Percentiles rank a stretch among this genome's conserved stretches.
Evolutionary conservation across 2,113 vertebrate genomes (phyloP).

Genomic region (Chaetops frenatus): DNA sequence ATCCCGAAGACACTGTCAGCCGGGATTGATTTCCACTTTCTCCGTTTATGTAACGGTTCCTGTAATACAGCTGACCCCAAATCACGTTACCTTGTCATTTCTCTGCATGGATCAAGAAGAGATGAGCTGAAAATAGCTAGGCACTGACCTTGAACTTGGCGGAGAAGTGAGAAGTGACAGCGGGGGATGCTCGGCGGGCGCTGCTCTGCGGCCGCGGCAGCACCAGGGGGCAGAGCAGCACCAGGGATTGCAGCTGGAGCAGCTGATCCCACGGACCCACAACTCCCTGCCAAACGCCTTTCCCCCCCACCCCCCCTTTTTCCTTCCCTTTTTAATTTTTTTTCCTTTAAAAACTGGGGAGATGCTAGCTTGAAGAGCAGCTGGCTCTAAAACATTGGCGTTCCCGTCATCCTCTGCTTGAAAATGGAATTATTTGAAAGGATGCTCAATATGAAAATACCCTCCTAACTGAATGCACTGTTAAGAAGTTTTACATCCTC

Average conservation of each 20-base stretch:
- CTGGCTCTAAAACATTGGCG: fast-evolving
- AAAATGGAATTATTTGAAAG: neutral
- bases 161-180: constrained; percentile 75
- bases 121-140: constrained; percentile 93
- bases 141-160: constrained; percentile 89
- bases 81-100: constrained; percentile 95
- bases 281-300: neutral
- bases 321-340: fast-evolving
- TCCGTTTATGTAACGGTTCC: constrained; percentile 85
- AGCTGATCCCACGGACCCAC: neutral
- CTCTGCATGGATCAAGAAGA: constrained; percentile 87
- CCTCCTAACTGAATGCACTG: neutral
- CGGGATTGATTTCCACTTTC: constrained; percentile 90
- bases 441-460: neutral
- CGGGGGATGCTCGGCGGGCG: constrained; percentile 27
- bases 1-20: constrained; percentile 97
- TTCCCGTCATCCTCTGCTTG: fast-evolving
- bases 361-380: neutral
- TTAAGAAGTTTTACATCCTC: neutral
- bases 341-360: fast-evolving
- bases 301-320: fast-evolving
- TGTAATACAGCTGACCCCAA: constrained; percentile 92
- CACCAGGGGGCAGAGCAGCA: constrained; percentile 90
- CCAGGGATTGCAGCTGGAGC: constrained; percentile 74
- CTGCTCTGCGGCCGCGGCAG: constrained; percentile 50